A percentile compares a stretch with the other conserved stretches of the same genome.
Evolutionary conservation across 2,888 invertebrate species (phyloP).

Genomic region (Opisthograptis luteolata): DNA sequence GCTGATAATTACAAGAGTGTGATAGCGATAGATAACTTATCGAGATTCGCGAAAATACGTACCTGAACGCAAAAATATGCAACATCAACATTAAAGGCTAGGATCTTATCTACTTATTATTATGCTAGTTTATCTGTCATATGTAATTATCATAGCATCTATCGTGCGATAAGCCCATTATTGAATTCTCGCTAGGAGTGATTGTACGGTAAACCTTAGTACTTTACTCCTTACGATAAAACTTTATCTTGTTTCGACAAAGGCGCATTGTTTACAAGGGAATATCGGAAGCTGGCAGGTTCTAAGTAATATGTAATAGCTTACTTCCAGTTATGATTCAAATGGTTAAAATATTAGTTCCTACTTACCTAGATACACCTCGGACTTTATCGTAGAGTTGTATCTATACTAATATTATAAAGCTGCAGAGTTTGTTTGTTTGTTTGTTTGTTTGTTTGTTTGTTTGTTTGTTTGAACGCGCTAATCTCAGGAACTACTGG

Average conservation of each 20-base stretch:
- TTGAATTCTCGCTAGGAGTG: conserved; percentile 19
- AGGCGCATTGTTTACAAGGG: conserved; percentile 16
- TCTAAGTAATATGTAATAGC: conserved; percentile 10
- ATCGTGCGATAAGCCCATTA: conserved; percentile 25
- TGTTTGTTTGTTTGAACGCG: too few relatives aligned
- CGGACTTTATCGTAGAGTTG: too few relatives aligned
- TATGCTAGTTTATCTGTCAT: conserved; percentile 28
- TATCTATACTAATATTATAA: too few relatives aligned
- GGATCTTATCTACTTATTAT: conserved; percentile 36
- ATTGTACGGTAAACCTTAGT: conserved; percentile 17
- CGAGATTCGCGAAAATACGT: conserved; percentile 35
- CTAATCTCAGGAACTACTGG: too few relatives aligned
- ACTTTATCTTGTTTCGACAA: conserved; percentile 18
- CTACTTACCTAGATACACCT: background rate
- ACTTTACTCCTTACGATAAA: conserved; percentile 12
- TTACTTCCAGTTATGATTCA: background rate
- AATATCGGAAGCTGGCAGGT: conserved; percentile 22
- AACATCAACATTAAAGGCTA: conserved; percentile 30
- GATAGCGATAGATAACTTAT: conserved; percentile 36
- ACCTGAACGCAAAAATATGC: conserved; percentile 21
- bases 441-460: too few relatives aligned
- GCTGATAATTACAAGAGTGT: conserved; percentile 22
- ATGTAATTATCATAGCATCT: too few relatives aligned
- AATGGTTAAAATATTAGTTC: background rate
- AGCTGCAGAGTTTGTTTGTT: too few relatives aligned